Conservation (phyloP, 2,797 vertebrate species). For the Coendou prehensilis region DNA sequence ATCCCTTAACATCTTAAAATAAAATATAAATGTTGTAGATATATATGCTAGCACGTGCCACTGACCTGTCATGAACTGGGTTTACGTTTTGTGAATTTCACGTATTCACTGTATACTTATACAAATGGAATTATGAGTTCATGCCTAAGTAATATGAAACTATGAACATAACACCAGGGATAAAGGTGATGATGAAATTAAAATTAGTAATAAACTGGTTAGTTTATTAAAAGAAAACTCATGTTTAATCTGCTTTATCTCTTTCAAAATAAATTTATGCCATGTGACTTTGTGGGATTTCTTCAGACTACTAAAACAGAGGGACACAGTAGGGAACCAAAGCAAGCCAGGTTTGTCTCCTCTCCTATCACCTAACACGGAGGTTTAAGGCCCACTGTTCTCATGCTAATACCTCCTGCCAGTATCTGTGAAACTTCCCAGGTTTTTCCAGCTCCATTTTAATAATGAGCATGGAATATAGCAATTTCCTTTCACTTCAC, state of each 20-base stretch:
- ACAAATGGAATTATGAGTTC: not conserved
- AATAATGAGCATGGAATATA: not conserved
- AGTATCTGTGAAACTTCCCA: not conserved
- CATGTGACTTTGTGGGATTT: constrained; percentile 14
- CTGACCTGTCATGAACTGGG: not conserved
- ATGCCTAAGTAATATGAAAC: not conserved
- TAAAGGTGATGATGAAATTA: not conserved
- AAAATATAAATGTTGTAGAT: not conserved
- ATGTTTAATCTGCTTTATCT: not conserved
- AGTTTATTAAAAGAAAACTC: not conserved
- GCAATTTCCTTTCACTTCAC: not conserved
- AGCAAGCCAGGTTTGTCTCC: not conserved
- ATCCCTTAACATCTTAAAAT: constrained; percentile 34
- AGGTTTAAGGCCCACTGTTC: not conserved
- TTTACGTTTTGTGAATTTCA: constrained; percentile 17
- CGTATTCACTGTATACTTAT: not conserved
- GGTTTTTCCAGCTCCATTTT: not conserved
- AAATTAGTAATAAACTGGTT: not conserved
- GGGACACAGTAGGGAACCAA: not conserved
- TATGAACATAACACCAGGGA: not conserved
- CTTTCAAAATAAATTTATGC: constrained; percentile 42
- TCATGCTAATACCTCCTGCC: not conserved
- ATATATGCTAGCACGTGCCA: not conserved
- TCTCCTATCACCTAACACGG: not conserved
- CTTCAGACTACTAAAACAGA: not conserved